Evolutionary conservation across 64 coral and sea anemone species (phyloP).

Genomic region (Pocillopora damicornis): DNA sequence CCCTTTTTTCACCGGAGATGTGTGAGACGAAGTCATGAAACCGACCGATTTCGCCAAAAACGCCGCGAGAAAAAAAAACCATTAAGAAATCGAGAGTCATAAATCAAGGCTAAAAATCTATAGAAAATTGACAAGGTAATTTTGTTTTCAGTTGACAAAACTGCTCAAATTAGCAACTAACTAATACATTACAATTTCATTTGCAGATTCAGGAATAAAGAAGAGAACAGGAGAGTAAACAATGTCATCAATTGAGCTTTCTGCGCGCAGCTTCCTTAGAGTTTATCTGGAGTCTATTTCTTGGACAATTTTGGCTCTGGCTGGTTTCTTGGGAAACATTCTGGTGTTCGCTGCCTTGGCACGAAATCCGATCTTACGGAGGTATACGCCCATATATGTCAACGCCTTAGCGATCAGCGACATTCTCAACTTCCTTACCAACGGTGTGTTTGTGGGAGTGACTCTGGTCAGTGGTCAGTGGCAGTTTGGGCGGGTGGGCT

Average conservation of each 20-base stretch:
- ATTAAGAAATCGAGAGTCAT: too few species aligned
- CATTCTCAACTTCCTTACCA: slow-evolving; percentile 5
- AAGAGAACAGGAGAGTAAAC: neutral
- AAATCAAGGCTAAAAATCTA: too few species aligned
- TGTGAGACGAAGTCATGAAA: too few species aligned
- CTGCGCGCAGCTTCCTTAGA: neutral
- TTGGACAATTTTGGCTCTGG: neutral
- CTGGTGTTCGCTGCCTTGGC: neutral
- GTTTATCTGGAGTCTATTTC: neutral
- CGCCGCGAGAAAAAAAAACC: too few species aligned
- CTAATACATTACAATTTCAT: neutral
- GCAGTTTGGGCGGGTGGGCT: neutral
- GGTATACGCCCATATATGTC: neutral
- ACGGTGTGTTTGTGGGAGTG: neutral
- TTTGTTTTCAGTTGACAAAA: too few species aligned
- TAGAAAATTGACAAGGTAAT: too few species aligned
- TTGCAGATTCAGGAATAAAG: neutral
- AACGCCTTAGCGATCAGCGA: slow-evolving; percentile 13
- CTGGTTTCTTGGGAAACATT: slow-evolving; percentile 20
- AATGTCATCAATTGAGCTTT: neutral
- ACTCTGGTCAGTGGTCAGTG: neutral
- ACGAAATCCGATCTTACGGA: slow-evolving; percentile 15
- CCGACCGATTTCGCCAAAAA: too few species aligned
- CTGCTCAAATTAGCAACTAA: neutral
- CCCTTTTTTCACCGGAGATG: too few species aligned